phyloP scores from a whole-genome alignment of 2,797 vertebrate species.

The Gymnoscopelus microlampas region DNA sequence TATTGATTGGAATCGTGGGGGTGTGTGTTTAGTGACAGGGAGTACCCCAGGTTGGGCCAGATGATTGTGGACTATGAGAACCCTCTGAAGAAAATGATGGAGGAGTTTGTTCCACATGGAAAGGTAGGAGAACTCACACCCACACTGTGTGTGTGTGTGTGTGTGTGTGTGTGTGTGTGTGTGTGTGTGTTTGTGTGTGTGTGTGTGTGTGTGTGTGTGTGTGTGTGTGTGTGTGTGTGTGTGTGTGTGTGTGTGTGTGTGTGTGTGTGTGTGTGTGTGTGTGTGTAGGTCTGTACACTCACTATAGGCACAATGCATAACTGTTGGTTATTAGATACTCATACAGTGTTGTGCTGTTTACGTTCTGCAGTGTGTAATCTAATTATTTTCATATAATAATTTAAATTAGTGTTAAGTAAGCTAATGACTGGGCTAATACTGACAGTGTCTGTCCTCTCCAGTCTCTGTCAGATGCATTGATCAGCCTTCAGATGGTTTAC shows the following conservation, averaged over 20 bases:
- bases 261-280: too few relatives aligned
- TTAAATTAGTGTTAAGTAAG: not conserved
- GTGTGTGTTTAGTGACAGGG: slow-evolving; percentile 86
- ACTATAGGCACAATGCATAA: too few relatives aligned
- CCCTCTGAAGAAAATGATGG: slow-evolving; percentile 99
- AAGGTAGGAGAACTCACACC: slow-evolving; percentile 84
- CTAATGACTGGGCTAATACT: too few relatives aligned
- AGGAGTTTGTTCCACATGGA: slow-evolving; percentile 98
- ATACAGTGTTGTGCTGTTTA: too few relatives aligned
- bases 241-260: too few relatives aligned
- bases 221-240: too few relatives aligned
- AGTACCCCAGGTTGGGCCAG: slow-evolving; percentile 96
- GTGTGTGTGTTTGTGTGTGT: too few relatives aligned
- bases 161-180: too few relatives aligned
- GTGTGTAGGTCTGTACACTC: too few relatives aligned
- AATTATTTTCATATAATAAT: not conserved
- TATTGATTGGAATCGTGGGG: not conserved
- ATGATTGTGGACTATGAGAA: slow-evolving; percentile 99
- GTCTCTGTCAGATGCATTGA: slow-evolving; percentile 96
- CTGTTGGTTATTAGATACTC: too few relatives aligned
- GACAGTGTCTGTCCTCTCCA: slow-evolving; percentile 49
- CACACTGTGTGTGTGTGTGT: not conserved
- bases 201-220: too few relatives aligned
- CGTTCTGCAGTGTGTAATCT: not conserved
- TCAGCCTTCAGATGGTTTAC: slow-evolving; percentile 98